Evolutionary conservation across 2,797 vertebrate species (phyloP).

Genomic region (Helostoma temminkii): DNA sequence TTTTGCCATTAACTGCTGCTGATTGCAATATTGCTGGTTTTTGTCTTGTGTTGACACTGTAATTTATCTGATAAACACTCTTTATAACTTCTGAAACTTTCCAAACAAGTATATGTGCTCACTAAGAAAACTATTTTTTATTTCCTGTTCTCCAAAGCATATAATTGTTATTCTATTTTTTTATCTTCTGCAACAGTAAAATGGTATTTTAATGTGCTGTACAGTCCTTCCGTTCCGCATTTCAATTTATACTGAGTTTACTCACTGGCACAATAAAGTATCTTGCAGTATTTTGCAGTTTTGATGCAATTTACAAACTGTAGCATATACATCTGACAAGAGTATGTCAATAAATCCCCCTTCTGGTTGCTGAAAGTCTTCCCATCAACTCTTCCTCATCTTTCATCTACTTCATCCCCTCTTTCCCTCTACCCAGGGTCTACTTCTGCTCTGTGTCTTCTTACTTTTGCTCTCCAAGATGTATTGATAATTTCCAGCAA

Average conservation of each 20-base stretch:
- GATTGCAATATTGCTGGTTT: slow-evolving; percentile 18
- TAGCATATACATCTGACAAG: slow-evolving; percentile 69
- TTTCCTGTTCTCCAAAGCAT: neutral
- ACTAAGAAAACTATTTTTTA: neutral
- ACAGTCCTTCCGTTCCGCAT: slow-evolving; percentile 35
- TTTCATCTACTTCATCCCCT: slow-evolving; percentile 66
- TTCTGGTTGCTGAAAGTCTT: slow-evolving; percentile 75
- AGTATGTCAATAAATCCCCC: slow-evolving; percentile 73
- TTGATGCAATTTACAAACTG: slow-evolving; percentile 74
- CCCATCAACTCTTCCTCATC: slow-evolving; percentile 68
- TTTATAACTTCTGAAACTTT: slow-evolving; percentile 30
- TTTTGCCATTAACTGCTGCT: slow-evolving; percentile 6
- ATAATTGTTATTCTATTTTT: neutral
- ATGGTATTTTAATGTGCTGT: slow-evolving; percentile 16
- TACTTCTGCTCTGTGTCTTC: slow-evolving; percentile 93
- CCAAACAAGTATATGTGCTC: neutral
- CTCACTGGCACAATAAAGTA: slow-evolving; percentile 66
- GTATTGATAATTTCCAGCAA: slow-evolving; percentile 99
- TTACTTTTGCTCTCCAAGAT: slow-evolving; percentile 95
- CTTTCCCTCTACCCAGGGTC: slow-evolving; percentile 83
- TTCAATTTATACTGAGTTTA: slow-evolving; percentile 58
- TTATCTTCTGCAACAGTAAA: neutral
- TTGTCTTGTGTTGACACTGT: neutral
- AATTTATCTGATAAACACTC: slow-evolving; percentile 31
- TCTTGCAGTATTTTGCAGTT: slow-evolving; percentile 64